Evolutionary conservation across 2,888 invertebrate genomes (phyloP).

Genomic region (Drosophila borealis): DNA sequence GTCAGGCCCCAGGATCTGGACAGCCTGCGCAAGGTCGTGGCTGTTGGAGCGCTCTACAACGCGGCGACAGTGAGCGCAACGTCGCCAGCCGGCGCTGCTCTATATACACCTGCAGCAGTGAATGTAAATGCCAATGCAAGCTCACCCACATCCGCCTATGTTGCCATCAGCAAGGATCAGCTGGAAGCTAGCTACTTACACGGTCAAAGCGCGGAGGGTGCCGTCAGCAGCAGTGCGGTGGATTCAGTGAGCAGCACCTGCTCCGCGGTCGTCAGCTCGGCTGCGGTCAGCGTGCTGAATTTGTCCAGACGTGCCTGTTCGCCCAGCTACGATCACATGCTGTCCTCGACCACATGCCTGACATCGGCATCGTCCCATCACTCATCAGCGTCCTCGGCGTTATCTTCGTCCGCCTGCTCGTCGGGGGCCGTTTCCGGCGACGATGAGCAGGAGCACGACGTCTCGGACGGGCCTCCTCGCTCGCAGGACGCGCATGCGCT

Average conservation of each 20-base stretch:
- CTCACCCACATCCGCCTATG: conserved; percentile 30
- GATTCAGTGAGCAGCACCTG: conserved; percentile 77
- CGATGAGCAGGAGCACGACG: conserved; percentile 85
- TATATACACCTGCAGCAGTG: conserved; percentile 31
- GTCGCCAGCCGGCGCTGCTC: conserved; percentile 23
- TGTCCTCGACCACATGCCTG: conserved; percentile 88
- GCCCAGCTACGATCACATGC: conserved; percentile 89
- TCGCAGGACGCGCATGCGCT: conserved; percentile 27
- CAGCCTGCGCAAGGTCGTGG: conserved; percentile 82
- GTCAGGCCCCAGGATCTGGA: conserved; percentile 79
- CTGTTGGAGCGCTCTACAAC: conserved; percentile 67
- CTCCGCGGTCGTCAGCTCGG: conserved; percentile 56
- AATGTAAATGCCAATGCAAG: background rate
- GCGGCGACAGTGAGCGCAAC: conserved; percentile 47
- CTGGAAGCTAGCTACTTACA: conserved; percentile 64
- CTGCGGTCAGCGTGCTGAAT: conserved; percentile 88
- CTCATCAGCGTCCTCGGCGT: conserved; percentile 82
- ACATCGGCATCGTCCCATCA: conserved; percentile 84
- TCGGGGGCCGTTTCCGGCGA: conserved; percentile 86
- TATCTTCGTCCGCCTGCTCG: conserved; percentile 89
- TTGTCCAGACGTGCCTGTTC: conserved; percentile 89
- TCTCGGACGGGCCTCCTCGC: conserved; percentile 68
- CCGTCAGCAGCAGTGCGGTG: conserved; percentile 82
- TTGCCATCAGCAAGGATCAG: conserved; percentile 63
- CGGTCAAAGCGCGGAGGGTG: conserved; percentile 59